Evolutionary conservation across 1,140 invertebrate genomes (phyloP).

Genomic region (Adoxophyes honmai): DNA sequence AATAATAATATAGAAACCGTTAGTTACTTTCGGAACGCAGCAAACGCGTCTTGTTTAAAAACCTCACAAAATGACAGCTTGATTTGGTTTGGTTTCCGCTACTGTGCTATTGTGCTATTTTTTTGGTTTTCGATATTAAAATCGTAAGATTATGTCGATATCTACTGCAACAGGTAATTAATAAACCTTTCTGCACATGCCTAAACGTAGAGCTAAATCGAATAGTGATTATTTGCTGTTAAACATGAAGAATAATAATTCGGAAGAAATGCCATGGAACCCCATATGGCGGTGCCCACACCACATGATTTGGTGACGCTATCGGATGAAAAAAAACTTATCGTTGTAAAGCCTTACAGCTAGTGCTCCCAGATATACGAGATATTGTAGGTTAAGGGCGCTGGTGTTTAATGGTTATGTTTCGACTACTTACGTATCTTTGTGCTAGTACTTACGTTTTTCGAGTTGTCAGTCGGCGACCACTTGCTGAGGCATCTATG

Average conservation of each 20-base stretch:
- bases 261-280: slow-evolving; percentile 74
- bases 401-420: slow-evolving; percentile 47
- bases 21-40: slow-evolving; percentile 23
- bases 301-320: slow-evolving; percentile 74
- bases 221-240: slow-evolving; percentile 41
- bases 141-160: slow-evolving; percentile 66
- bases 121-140: slow-evolving; percentile 60
- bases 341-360: slow-evolving; percentile 30
- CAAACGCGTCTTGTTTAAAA: slow-evolving; percentile 33
- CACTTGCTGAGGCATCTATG: not conserved
- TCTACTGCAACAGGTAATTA: slow-evolving; percentile 70
- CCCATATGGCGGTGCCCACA: slow-evolving; percentile 75
- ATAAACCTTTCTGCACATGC: slow-evolving; percentile 26
- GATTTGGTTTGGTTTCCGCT: slow-evolving; percentile 76
- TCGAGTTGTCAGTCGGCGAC: not conserved
- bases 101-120: slow-evolving; percentile 76
- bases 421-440: slow-evolving; percentile 45
- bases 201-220: slow-evolving; percentile 29
- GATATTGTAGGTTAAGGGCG: slow-evolving; percentile 37
- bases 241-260: slow-evolving; percentile 64
- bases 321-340: slow-evolving; percentile 48
- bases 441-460: not conserved
- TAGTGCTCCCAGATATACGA: slow-evolving; percentile 20
- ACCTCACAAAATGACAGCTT: slow-evolving; percentile 75
- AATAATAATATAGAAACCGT: not conserved